Evolutionary conservation across 2,888 invertebrate species (phyloP), one percentile per base, ranked within the genome.

Genomic region (Corythucha ciliata): DNA sequence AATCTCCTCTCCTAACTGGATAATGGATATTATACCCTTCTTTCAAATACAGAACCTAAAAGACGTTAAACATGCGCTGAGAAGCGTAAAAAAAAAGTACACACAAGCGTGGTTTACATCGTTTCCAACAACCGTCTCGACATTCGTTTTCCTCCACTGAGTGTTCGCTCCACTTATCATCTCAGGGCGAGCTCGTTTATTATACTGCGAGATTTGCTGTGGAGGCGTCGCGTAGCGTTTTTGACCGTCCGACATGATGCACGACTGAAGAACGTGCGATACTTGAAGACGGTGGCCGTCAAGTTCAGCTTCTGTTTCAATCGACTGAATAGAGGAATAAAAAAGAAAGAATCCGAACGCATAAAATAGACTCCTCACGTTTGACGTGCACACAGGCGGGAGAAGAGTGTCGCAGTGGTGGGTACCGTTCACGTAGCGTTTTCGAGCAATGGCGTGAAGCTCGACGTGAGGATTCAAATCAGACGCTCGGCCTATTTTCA

Each of bases 401-500:
- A 85, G 67, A 62, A 83, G 78, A 0, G 74, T 70, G 62, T 83
- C 83, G 4, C 73, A 68, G 59, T 81, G 75, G 42, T 70, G 69
- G 58, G 71, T 70, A 0, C 78, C 79, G 4, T 63, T 64, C 1
- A 60, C 57, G 29, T 63, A 63, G 39, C 78, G 70, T 66, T 76
- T 77, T 54, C 89, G 76, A 0, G 89, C 90, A 52, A 91, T 78
- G 40, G 86, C 89, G 69, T 94, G 92, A 1, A 92, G 73, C 52
- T 92, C 75, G 29, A 83, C 83, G 49, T 83, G 76, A 8, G 94
- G 94, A 65, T 85, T 78, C 3, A 89, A 72, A 68, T 94, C 94
- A 0, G 91, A 89, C 2, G 93, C 92, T 61, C 89, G 72, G 1
- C 94, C 94, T 65, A 94, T 85, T 56, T 92, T 74, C 21, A 94